Base-by-base conservation (phyloP, 1,140 invertebrate genomes). In the Cardiocondyla obscurior region DNA sequence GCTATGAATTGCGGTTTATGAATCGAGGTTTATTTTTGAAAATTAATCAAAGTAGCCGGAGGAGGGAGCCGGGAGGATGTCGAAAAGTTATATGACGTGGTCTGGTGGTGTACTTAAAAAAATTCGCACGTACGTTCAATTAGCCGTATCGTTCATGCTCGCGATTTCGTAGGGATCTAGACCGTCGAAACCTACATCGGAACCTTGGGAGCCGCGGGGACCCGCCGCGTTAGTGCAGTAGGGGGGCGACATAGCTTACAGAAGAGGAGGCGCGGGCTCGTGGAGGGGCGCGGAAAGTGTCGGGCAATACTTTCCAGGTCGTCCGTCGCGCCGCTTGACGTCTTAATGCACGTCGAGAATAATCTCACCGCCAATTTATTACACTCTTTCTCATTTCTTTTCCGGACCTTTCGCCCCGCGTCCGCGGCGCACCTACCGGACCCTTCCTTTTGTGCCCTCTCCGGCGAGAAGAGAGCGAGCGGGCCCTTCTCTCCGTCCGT, bases 301-400 rank as follows among this genome's bases (percentile, higher is more conserved):
- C 92, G 92, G 93, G 90, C 93, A 93, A 93, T 94, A 93, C 92
- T 94, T 94, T 92, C 88, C 91, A 94, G 91, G 93, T 89, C 93
- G 92, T 92, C 91, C 93, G 92, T 91, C 93, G 93, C 93, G 92
- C 93, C 90, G 93, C 93, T 94, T 94, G 93, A 94, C 93, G 93
- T 94, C 93, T 94, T 94, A 94, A 94, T 94, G 93, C 93, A 94
- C 92, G 93, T 94, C 93, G 92, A 90, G 93, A 93, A 94, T 94
- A 94, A 94, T 94, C 93, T 94, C 90, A 92, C 92, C 92, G 91
- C 93, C 93, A 94, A 94, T 94, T 94, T 94, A 94, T 94, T 94
- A 94, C 92, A 92, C 92, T 93, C 92, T 94, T 94, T 94, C 93
- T 94, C 93, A 93, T 94, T 94, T 93, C 92, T 93, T 91, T 83